Percentiles rank a stretch among this genome's conserved stretches.
Conservation (phyloP, 2,797 vertebrate genomes). For the Mormyrus proboscirostris region DNA sequence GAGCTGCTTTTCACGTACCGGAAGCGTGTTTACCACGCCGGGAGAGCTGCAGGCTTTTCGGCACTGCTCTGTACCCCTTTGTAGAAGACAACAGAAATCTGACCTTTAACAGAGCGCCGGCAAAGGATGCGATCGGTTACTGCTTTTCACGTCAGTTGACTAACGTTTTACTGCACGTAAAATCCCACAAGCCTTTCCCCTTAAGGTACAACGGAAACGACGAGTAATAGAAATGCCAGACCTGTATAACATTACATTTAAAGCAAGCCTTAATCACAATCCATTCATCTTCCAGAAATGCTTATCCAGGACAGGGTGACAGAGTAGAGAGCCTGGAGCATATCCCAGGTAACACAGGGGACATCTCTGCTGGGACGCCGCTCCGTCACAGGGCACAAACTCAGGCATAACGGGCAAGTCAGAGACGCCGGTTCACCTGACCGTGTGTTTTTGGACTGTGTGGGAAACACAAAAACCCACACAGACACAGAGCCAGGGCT, state of each 20-base stretch:
- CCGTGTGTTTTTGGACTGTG: not conserved
- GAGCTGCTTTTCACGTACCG: not conserved
- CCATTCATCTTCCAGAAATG: slow-evolving; percentile 11
- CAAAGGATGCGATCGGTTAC: not conserved
- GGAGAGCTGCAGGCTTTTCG: too few relatives aligned
- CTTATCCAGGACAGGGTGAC: not conserved
- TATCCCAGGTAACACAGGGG: not conserved
- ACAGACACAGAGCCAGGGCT: not conserved
- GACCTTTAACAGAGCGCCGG: not conserved
- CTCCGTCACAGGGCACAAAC: not conserved
- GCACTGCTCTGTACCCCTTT: not conserved
- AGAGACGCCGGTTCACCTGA: not conserved
- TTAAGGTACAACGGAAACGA: not conserved
- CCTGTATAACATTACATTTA: not conserved
- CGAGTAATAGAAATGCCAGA: not conserved
- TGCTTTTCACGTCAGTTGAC: not conserved
- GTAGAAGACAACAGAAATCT: not conserved
- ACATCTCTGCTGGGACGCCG: not conserved
- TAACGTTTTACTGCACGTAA: not conserved
- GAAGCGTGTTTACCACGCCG: not conserved
- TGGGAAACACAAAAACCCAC: not conserved
- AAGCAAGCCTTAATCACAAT: not conserved
- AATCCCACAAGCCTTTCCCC: not conserved
- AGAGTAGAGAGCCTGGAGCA: not conserved
- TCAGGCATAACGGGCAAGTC: not conserved